A percentile compares a stretch with the other conserved stretches of the same genome.
phyloP scores from a whole-genome alignment of 2,797 vertebrate genomes.

The Perodicticus potto region DNA sequence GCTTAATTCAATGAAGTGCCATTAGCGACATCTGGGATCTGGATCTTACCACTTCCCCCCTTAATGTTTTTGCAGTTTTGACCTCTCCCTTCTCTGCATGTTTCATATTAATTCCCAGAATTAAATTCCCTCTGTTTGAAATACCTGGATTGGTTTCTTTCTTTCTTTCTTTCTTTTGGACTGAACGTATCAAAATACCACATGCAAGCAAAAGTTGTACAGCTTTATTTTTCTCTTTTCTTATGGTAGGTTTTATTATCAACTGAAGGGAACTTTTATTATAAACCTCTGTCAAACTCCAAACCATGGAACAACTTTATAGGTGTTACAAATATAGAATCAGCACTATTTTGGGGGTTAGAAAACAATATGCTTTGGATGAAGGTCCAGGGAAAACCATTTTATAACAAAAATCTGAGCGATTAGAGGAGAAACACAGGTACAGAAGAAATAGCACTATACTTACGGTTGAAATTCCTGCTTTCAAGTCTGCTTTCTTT shows the following conservation, averaged over 20 bases:
- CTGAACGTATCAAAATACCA: background rate
- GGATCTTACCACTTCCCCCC: background rate
- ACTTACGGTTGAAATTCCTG: background rate
- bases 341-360: background rate
- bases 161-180: background rate
- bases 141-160: background rate
- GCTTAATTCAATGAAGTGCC: background rate
- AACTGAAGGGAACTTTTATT: slow-evolving; percentile 12
- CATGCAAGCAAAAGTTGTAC: background rate
- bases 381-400: background rate
- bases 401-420: background rate
- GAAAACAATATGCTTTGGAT: background rate
- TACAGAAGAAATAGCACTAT: slow-evolving; percentile 4
- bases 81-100: background rate
- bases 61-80: background rate
- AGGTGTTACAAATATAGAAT: background rate
- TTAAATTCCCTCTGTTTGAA: slow-evolving; percentile 28
- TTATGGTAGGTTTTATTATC: slow-evolving; percentile 27
- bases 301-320: background rate
- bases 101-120: background rate
- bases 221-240: background rate
- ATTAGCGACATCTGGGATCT: background rate
- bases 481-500: background rate
- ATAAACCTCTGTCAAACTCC: background rate
- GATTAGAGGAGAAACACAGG: background rate